Percentiles rank a stretch among this genome's conserved stretches.
Evolutionary conservation across 2,888 invertebrate genomes (phyloP).

Genomic region (Drosophila ochracea): DNA sequence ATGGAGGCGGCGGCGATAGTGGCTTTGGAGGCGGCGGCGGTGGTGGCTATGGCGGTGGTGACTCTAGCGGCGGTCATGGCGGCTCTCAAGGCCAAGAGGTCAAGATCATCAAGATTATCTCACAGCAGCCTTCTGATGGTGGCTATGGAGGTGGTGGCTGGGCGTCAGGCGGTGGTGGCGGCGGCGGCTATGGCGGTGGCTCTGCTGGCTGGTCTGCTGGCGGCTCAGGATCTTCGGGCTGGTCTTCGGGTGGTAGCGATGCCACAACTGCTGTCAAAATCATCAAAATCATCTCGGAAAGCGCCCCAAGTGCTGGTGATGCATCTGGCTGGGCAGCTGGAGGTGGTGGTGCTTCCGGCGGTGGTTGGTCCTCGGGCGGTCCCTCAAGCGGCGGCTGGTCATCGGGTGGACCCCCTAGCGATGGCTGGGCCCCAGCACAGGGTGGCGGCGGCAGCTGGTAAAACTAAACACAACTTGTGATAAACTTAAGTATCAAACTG

Average conservation of each 20-base stretch:
- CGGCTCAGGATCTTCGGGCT: conserved; percentile 46
- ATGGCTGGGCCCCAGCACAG: conserved; percentile 53
- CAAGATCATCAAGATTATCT: conserved; percentile 64
- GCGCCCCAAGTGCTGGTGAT: conserved; percentile 30
- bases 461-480: conserved; percentile 37
- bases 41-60: not conserved
- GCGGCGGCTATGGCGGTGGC: conserved; percentile 11
- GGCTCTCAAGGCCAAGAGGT: conserved; percentile 55
- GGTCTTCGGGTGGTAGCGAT: conserved; percentile 58
- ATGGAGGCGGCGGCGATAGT: conserved; percentile 1
- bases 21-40: not conserved
- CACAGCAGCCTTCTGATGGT: conserved; percentile 57
- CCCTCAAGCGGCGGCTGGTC: conserved; percentile 46
- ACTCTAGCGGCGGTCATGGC: conserved; percentile 28
- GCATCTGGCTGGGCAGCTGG: conserved; percentile 43
- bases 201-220: conserved; percentile 46
- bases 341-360: conserved; percentile 48
- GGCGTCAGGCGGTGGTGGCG: conserved; percentile 44
- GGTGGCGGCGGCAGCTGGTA: conserved; percentile 60
- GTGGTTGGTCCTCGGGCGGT: conserved; percentile 55
- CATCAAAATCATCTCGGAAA: conserved; percentile 61
- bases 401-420: not conserved
- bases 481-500: conserved; percentile 43
- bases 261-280: conserved; percentile 56
- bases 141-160: conserved; percentile 54